phyloP scores from a whole-genome alignment of 2,888 invertebrate genomes.

The Acrocyrtus sp. region DNA sequence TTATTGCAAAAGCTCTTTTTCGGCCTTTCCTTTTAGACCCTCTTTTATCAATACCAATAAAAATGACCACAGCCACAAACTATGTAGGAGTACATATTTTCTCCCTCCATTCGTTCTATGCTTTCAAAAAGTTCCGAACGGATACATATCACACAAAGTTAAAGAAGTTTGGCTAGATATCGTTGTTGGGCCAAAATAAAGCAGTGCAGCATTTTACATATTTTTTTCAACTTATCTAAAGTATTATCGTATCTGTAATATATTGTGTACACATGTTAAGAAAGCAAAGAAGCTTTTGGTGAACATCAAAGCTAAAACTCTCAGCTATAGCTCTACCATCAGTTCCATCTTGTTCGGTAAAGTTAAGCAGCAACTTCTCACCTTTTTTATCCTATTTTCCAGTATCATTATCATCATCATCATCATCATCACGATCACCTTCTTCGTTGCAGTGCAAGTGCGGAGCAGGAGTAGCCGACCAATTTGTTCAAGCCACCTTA shows the following conservation, averaged over 20 bases:
- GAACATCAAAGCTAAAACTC: neutral
- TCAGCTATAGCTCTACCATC: no score
- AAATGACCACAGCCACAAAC: constrained; percentile 62
- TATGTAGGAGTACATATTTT: no score
- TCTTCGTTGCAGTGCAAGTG: no score
- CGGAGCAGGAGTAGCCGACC: constrained; percentile 46
- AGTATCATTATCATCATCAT: constrained; percentile 24
- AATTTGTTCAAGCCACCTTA: constrained; percentile 49
- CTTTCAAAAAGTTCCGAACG: no score
- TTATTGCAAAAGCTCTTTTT: constrained; percentile 59
- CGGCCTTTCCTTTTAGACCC: constrained; percentile 61
- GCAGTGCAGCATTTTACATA: no score
- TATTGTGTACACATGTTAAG: constrained; percentile 42
- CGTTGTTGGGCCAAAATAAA: no score
- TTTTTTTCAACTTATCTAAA: no score
- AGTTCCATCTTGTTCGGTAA: constrained; percentile 10
- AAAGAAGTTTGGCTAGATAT: no score
- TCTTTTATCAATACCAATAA: constrained; percentile 64
- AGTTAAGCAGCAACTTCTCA: constrained; percentile 46
- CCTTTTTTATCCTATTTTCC: constrained; percentile 32
- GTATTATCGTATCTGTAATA: no score
- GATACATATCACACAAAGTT: no score
- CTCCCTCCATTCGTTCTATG: no score
- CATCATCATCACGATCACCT: constrained; percentile 4
- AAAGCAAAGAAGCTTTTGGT: constrained; percentile 7